Evolutionary conservation across 2,888 invertebrate species (phyloP).

Genomic region (Limnephilus rhombicus): DNA sequence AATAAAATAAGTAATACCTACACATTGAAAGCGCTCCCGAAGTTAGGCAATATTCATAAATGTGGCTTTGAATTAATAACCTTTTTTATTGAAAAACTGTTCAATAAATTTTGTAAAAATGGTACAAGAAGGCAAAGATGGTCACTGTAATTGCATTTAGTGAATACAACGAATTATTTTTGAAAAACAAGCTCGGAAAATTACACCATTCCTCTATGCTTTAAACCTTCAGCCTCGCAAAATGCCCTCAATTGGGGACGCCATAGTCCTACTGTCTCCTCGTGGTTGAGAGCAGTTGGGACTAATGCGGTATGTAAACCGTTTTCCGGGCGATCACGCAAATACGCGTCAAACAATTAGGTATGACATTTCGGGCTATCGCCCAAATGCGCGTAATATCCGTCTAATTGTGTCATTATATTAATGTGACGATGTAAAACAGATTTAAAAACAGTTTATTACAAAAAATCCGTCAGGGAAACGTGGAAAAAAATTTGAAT

Average conservation of each 20-base stretch:
- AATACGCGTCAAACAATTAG: too few relatives aligned
- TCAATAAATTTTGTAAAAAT: background rate
- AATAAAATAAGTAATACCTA: background rate
- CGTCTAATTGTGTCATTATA: too few relatives aligned
- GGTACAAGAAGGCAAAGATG: background rate
- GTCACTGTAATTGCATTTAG: background rate
- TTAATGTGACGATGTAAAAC: too few relatives aligned
- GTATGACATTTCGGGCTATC: too few relatives aligned
- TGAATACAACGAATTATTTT: background rate
- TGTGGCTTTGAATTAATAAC: background rate
- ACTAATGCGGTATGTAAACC: too few relatives aligned
- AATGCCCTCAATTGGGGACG: background rate
- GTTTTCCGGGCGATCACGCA: too few relatives aligned
- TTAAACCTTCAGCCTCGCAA: too few relatives aligned
- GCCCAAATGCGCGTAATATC: too few relatives aligned
- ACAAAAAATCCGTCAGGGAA: too few relatives aligned
- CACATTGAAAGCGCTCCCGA: background rate
- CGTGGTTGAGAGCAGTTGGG: background rate
- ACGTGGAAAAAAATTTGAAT: too few relatives aligned
- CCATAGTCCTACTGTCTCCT: background rate
- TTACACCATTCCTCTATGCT: background rate
- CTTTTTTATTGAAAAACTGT: background rate
- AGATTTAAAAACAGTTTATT: too few relatives aligned
- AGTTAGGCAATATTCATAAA: background rate
- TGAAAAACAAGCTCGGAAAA: too few relatives aligned